Conservation (phyloP, 2,888 invertebrate genomes). For the Lithophane leautieri region DNA sequence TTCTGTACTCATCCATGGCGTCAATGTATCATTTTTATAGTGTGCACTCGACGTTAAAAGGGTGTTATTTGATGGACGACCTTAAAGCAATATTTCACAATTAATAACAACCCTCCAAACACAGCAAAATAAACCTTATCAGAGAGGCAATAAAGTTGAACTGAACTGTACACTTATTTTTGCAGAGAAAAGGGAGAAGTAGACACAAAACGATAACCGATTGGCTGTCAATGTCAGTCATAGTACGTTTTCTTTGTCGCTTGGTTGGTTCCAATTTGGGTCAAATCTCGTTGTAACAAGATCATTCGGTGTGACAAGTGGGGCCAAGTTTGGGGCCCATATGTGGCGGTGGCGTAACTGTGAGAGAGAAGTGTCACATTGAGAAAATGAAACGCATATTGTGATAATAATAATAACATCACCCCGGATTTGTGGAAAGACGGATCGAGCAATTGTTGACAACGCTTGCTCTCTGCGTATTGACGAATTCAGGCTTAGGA, state of each 20-base stretch:
- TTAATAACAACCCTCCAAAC: slow-evolving; percentile 19
- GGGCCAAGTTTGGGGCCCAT: slow-evolving; percentile 46
- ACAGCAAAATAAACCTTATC: slow-evolving; percentile 50
- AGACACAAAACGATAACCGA: slow-evolving; percentile 69
- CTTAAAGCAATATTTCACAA: slow-evolving; percentile 61
- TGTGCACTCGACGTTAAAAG: slow-evolving; percentile 77
- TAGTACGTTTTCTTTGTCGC: slow-evolving; percentile 62
- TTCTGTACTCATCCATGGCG: slow-evolving; percentile 46
- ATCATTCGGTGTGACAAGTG: slow-evolving; percentile 43
- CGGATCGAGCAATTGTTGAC: neutral
- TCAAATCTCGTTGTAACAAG: slow-evolving; percentile 59
- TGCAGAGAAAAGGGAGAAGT: slow-evolving; percentile 44
- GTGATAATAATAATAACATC: slow-evolving; percentile 7
- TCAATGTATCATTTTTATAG: slow-evolving; percentile 77
- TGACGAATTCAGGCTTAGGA: neutral
- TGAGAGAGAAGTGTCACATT: neutral
- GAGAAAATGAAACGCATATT: slow-evolving; percentile 9
- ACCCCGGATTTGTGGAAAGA: neutral
- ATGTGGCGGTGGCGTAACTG: slow-evolving; percentile 5
- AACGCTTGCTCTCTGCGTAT: neutral
- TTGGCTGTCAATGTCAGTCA: slow-evolving; percentile 71
- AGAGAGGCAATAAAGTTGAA: fast-evolving
- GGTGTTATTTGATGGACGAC: slow-evolving; percentile 77
- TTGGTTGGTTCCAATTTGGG: slow-evolving; percentile 62
- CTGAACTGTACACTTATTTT: slow-evolving; percentile 34